phyloP scores from a whole-genome alignment of 2,797 vertebrate genomes.

The Lindbergichthys nudifrons region DNA sequence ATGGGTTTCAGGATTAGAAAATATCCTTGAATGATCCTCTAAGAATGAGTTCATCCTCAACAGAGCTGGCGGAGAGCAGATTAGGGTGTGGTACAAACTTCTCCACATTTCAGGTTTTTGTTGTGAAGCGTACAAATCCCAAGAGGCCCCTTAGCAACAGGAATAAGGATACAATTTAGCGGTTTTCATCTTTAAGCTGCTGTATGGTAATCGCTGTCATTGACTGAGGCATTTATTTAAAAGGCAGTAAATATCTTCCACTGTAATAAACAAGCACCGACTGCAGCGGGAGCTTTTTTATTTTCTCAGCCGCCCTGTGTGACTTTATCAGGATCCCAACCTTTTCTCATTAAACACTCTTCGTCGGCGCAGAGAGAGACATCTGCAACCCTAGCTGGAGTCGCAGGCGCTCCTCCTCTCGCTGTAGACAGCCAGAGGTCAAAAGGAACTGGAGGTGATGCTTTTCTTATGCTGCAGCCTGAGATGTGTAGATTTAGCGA shows the following conservation, averaged over 20 bases:
- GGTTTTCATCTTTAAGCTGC: slow-evolving; percentile 34
- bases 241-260: slow-evolving; percentile 53
- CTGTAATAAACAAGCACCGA: slow-evolving; percentile 43
- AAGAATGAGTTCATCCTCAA: slow-evolving; percentile 12
- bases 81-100: slow-evolving; percentile 36
- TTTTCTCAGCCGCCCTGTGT: slow-evolving; percentile 25
- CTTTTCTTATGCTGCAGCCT: slow-evolving; percentile 7
- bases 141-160: slow-evolving; percentile 20
- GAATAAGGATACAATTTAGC: slow-evolving; percentile 35
- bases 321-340: slow-evolving; percentile 59
- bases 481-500: slow-evolving; percentile 11
- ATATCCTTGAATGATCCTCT: slow-evolving; percentile 23
- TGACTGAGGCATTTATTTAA: slow-evolving; percentile 42
- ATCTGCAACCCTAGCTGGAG: slow-evolving; percentile 72
- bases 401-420: slow-evolving; percentile 23
- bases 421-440: slow-evolving; percentile 61
- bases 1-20: slow-evolving; percentile 1
- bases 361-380: slow-evolving; percentile 53
- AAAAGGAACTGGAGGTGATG: slow-evolving; percentile 50
- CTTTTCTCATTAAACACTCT: slow-evolving; percentile 69
- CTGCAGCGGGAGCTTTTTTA: slow-evolving; percentile 32
- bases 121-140: slow-evolving; percentile 37
- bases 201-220: slow-evolving; percentile 46
- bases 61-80: slow-evolving; percentile 18
- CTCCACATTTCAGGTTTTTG: slow-evolving; percentile 31